A percentile compares a stretch with the other conserved stretches of the same genome.
Conservation (phyloP, 2,797 vertebrate species). For the Esox lucius region DNA sequence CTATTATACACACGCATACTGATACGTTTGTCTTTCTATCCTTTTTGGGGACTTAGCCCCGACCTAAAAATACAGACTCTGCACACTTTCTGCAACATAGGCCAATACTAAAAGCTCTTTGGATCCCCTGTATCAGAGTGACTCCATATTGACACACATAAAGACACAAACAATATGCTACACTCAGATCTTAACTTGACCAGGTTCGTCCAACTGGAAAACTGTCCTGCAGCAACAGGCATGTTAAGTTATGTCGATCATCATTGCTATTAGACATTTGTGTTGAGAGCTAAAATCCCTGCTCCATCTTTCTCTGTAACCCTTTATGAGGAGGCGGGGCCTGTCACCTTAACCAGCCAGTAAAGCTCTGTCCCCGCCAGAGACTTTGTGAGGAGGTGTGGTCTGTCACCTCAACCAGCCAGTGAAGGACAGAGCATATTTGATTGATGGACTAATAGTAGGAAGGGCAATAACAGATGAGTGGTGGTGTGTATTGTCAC, state of each 20-base stretch:
- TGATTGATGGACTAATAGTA: constrained; percentile 34
- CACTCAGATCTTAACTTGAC: too few relatives aligned
- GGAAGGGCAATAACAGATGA: not conserved
- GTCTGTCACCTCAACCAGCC: constrained; percentile 40
- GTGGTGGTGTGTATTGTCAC: not conserved
- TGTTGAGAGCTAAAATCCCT: too few relatives aligned
- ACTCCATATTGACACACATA: not conserved
- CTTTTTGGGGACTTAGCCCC: too few relatives aligned
- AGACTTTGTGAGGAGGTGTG: constrained; percentile 35
- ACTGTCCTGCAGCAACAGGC: too few relatives aligned
- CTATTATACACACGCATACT: not conserved
- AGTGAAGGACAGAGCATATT: constrained; percentile 44
- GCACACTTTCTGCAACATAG: too few relatives aligned
- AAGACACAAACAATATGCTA: constrained; percentile 21
- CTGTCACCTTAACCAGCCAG: not conserved
- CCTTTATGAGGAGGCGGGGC: too few relatives aligned
- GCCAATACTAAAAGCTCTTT: too few relatives aligned
- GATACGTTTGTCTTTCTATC: not conserved
- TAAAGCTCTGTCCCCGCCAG: constrained; percentile 26
- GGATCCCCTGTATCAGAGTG: not conserved
- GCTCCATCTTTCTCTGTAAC: too few relatives aligned
- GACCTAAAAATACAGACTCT: too few relatives aligned
- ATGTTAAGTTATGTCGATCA: too few relatives aligned
- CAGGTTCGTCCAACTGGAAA: too few relatives aligned
- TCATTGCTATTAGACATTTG: too few relatives aligned